These are phyloP conservation scores for Hirtodrosophila confusa DNA, from an alignment of 2,888 invertebrate species.

Conservation along the genomic window DNA sequence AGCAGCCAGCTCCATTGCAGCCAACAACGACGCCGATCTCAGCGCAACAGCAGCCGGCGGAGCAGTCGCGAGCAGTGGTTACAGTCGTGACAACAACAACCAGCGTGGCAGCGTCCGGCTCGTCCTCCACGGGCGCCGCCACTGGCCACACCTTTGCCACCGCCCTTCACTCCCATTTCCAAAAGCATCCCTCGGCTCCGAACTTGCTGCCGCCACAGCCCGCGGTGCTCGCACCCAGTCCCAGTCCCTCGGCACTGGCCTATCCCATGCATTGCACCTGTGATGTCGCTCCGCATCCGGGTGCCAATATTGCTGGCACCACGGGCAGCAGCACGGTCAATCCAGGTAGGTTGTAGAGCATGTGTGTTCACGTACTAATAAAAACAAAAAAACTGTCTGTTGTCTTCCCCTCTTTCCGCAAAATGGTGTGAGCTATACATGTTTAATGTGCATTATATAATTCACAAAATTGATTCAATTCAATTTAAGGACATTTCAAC, in stretches of 20 bases:
- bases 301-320: constrained; percentile 42
- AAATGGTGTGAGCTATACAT: constrained; percentile 30
- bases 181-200: constrained; percentile 82
- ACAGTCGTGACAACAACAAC: constrained; percentile 16
- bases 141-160: constrained; percentile 51
- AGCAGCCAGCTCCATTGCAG: constrained; percentile 39
- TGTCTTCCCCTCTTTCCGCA: constrained; percentile 25
- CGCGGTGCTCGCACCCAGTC: constrained; percentile 71
- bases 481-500: neutral
- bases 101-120: constrained; percentile 35
- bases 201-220: constrained; percentile 77
- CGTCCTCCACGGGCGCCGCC: constrained; percentile 26
- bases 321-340: constrained; percentile 60
- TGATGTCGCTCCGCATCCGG: constrained; percentile 79
- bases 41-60: constrained; percentile 26
- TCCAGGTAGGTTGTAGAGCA: constrained; percentile 84
- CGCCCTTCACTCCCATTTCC: constrained; percentile 81
- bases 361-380: constrained; percentile 59
- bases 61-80: constrained; percentile 12
- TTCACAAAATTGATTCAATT: constrained; percentile 28
- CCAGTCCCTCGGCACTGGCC: constrained; percentile 79
- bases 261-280: constrained; percentile 81
- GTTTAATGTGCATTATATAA: constrained; percentile 28
- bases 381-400: constrained; percentile 17
- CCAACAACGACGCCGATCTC: constrained; percentile 21